Conservation (phyloP, 2,888 invertebrate species). For the Ferrisia virgata region DNA sequence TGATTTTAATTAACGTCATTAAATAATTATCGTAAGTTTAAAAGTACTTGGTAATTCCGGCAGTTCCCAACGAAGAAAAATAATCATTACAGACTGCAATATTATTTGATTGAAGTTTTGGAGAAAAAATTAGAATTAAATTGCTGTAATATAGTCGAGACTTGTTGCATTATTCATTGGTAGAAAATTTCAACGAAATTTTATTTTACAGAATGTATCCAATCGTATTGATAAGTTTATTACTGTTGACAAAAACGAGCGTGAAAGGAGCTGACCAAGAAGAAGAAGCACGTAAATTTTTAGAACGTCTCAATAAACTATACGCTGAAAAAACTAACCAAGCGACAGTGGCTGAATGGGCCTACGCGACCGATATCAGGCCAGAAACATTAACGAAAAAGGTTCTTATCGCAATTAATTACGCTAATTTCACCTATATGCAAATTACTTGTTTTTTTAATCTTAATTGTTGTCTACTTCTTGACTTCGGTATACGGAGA, state of each 20-base stretch:
- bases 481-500: background rate
- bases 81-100: too few species aligned
- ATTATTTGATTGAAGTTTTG: too few species aligned
- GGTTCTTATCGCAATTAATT: constrained; percentile 51
- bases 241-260: background rate
- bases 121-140: too few species aligned
- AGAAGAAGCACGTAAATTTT: constrained; percentile 50
- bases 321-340: constrained; percentile 61
- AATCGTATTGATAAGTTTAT: background rate
- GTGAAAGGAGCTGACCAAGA: constrained; percentile 41
- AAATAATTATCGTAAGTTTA: too few species aligned
- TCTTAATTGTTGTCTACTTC: too few species aligned
- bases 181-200: too few species aligned
- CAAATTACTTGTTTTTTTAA: background rate
- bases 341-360: constrained; percentile 67
- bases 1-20: too few species aligned
- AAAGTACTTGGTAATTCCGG: too few species aligned
- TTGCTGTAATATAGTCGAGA: too few species aligned
- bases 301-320: constrained; percentile 62
- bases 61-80: too few species aligned
- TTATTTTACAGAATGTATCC: constrained; percentile 20
- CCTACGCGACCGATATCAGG: constrained; percentile 72
- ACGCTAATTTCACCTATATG: background rate
- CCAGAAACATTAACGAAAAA: constrained; percentile 64
- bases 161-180: background rate